A percentile compares a stretch with the other conserved stretches of the same genome.
These are phyloP conservation scores for Oriolus oriolus DNA, from an alignment of 2,113 vertebrate genomes.

Conservation along the genomic window DNA sequence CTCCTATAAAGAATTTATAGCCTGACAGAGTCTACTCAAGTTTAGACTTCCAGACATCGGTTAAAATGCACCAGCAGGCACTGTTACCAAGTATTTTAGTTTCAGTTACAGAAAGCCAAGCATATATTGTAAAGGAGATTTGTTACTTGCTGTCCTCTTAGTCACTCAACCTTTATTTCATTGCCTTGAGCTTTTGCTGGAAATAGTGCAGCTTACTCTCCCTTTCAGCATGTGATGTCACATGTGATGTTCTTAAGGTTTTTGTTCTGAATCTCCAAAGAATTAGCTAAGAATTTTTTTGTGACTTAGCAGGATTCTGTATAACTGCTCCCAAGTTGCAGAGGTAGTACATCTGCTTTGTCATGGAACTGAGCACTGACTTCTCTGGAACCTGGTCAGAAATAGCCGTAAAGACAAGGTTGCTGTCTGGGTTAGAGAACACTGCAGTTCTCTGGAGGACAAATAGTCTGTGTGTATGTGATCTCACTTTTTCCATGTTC, in stretches of 20 bases:
- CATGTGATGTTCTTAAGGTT: rapidly evolving
- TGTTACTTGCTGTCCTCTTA: not conserved
- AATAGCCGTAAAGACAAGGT: not conserved
- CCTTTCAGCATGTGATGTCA: not conserved
- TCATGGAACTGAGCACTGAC: not conserved
- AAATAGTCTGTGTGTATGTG: not conserved
- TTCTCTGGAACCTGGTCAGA: not conserved
- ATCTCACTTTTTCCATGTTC: not conserved
- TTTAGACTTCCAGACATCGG: not conserved
- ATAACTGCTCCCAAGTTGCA: rapidly evolving
- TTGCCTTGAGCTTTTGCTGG: not conserved
- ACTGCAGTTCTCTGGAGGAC: not conserved
- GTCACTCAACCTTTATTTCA: not conserved
- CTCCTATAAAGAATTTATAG: not conserved
- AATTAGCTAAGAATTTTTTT: not conserved
- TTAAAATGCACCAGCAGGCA: not conserved
- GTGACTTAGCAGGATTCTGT: not conserved
- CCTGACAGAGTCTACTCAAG: not conserved
- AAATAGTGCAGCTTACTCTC: not conserved
- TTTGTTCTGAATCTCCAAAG: not conserved
- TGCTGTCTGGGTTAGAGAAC: not conserved
- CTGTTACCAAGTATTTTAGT: not conserved
- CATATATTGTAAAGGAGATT: not conserved
- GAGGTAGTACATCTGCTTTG: not conserved
- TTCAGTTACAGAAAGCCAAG: not conserved